These are phyloP conservation scores for Esox niger DNA, from an alignment of 2,113 vertebrate genomes.

Conservation along the genomic window DNA sequence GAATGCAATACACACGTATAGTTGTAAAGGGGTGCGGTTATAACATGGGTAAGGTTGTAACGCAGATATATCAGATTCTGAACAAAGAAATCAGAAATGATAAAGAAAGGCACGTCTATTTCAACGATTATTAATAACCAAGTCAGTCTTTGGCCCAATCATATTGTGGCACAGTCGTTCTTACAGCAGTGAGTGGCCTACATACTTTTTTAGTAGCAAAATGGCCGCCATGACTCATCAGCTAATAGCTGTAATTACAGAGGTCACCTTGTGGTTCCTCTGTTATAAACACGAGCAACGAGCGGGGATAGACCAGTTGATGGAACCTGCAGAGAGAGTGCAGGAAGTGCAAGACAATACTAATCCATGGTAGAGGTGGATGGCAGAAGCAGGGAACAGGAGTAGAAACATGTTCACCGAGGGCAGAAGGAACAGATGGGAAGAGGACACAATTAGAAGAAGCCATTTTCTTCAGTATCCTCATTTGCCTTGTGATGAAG, in stretches of 20 bases:
- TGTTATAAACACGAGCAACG: constrained; percentile 31
- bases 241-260: constrained; percentile 50
- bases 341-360: background rate
- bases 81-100: no score
- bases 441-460: background rate
- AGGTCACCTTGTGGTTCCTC: constrained; percentile 25
- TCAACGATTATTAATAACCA: background rate
- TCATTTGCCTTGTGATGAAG: background rate
- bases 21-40: no score
- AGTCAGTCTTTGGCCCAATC: no score
- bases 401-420: background rate
- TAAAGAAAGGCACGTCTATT: no score
- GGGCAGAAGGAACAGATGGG: background rate
- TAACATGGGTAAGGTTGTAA: no score
- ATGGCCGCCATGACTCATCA: constrained; percentile 23
- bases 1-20: no score
- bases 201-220: no score
- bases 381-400: background rate
- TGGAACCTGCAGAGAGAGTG: background rate
- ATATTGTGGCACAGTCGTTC: no score
- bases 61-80: no score
- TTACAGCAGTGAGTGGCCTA: no score
- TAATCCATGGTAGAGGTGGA: background rate
- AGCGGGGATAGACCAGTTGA: constrained; percentile 19
- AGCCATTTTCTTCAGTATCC: background rate